Conservation (phyloP, 2,797 vertebrate species). For the Benthosema pterotum region DNA sequence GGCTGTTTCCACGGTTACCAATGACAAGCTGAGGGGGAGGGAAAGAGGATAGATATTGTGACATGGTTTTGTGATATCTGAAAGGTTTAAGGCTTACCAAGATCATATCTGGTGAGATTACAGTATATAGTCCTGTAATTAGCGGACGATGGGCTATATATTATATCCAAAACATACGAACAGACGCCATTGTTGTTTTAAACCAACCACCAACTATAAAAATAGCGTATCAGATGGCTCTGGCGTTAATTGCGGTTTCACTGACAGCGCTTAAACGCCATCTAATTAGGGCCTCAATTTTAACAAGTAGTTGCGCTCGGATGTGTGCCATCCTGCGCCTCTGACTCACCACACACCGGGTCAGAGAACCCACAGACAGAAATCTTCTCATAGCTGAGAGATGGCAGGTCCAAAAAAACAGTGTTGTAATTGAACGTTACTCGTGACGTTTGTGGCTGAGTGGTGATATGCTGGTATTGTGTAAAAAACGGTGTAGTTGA, state of each 20-base stretch:
- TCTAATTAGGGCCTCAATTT: conserved; percentile 69
- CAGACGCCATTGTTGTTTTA: conserved; percentile 14
- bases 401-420: conserved; percentile 46
- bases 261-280: conserved; percentile 54
- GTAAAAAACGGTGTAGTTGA: conserved; percentile 22
- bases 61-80: conserved; percentile 33
- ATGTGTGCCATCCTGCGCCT: conserved; percentile 46
- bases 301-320: conserved; percentile 67
- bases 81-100: conserved; percentile 50
- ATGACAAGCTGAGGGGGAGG: conserved; percentile 60
- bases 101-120: conserved; percentile 15
- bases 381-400: conserved; percentile 33
- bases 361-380: conserved; percentile 46
- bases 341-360: conserved; percentile 66
- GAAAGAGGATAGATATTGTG: conserved; percentile 43
- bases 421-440: conserved; percentile 52
- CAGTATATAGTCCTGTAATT: conserved; percentile 22
- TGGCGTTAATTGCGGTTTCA: conserved; percentile 54
- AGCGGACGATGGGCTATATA: not conserved
- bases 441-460: conserved; percentile 35
- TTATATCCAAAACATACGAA: conserved; percentile 11
- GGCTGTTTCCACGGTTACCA: conserved; percentile 72
- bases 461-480: conserved; percentile 29
- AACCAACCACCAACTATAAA: conserved; percentile 26
- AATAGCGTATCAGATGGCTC: conserved; percentile 40